These are phyloP conservation scores for Siniperca scherzeri DNA, from an alignment of 2,797 vertebrate species.

Conservation along the genomic window DNA sequence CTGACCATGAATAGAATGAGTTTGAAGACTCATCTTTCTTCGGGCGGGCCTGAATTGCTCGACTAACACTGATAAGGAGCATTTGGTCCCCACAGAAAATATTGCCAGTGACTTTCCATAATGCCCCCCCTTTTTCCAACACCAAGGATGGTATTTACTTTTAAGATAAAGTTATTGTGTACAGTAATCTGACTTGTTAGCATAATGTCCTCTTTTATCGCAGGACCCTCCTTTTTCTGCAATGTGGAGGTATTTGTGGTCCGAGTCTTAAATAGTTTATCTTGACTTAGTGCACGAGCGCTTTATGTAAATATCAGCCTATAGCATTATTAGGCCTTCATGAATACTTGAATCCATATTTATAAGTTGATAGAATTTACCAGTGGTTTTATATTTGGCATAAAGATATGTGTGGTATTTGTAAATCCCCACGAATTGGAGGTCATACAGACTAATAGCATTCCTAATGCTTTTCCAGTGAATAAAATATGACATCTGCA, in stretches of 20 bases:
- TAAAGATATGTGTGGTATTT: conserved; percentile 81
- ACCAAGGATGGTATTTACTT: conserved; percentile 89
- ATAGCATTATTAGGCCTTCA: conserved; percentile 86
- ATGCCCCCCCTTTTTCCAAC: conserved; percentile 64
- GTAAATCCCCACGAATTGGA: conserved; percentile 80
- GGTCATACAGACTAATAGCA: conserved; percentile 84
- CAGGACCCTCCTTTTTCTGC: conserved; percentile 78
- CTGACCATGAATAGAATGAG: conserved; percentile 94
- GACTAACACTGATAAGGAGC: conserved; percentile 91
- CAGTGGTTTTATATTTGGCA: conserved; percentile 80
- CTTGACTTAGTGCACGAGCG: conserved; percentile 79
- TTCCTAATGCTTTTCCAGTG: conserved; percentile 77
- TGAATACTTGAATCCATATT: conserved; percentile 84
- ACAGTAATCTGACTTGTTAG: conserved; percentile 92
- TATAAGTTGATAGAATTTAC: conserved; percentile 88
- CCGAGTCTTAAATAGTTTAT: conserved; percentile 87
- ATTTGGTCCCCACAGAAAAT: conserved; percentile 84
- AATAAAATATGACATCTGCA: conserved; percentile 83
- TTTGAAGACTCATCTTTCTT: conserved; percentile 98
- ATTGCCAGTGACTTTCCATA: conserved; percentile 85
- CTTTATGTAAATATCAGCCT: conserved; percentile 89
- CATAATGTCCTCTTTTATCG: conserved; percentile 89
- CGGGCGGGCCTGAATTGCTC: conserved; percentile 90
- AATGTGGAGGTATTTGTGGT: conserved; percentile 84
- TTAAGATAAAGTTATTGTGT: conserved; percentile 92